Evolutionary conservation across 2,113 vertebrate genomes (phyloP), one percentile per base, ranked within the genome.

Genomic region (Bagarius yarrelli): DNA sequence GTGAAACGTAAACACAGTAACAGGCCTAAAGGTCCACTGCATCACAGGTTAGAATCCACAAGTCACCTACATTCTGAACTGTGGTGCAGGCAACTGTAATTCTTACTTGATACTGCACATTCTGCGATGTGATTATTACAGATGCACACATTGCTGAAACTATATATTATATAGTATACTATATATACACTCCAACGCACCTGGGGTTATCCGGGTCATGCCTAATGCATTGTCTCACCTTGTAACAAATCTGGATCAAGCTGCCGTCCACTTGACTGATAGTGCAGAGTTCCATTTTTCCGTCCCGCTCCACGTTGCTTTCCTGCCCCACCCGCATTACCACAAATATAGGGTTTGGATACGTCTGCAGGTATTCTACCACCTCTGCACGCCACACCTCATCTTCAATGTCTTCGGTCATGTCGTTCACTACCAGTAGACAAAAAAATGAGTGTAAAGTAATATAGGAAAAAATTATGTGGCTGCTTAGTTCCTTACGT

Each of bases 391-490:
- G 91, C 53, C 94, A 95, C 4, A 84, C 88, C 2, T 91, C 73
- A 0, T 98, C 92, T 71, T 90, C 90, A 2, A 99, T 96, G 80
- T 99, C 97, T 0, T 95, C 95, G 91, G 94, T 94, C 0, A 93
- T 88, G 55, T 95, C 92, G 0, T 79, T 59, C 86, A 96, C 97
- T 99, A 88, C 30, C 19, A 80, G 14, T 72, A 72, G 52, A 71
- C 14, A 4, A 71, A 15, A 69, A 12, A 27, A 16, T 70, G 16
- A 18, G 44, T 50, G n/a, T n/a, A 19, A 71, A 8, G 6, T 27
- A 50, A 16, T 5, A 27, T 1, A 30, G 36, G 13, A 9, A 36
- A 12, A n/a, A 67, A n/a, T 9, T 36, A 30, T 19, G 25, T 18
- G 5, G 16, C 3, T 3, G n/a, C 47, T n/a, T n/a, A 8, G 13